A percentile compares a stretch with the other conserved stretches of the same genome.
phyloP scores from a whole-genome alignment of 2,797 vertebrate species.

The Artibeus lituratus region DNA sequence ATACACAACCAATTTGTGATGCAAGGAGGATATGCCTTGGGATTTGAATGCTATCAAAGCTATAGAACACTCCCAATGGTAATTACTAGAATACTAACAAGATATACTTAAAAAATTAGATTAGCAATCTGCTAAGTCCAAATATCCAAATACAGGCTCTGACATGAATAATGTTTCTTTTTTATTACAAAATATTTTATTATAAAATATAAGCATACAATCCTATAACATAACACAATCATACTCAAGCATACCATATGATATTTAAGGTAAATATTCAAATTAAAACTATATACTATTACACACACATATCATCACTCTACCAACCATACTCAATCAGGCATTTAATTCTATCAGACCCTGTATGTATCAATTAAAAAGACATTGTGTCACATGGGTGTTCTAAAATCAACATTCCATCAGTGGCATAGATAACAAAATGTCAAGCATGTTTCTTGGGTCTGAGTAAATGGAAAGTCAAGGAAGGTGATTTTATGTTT shows the following conservation, averaged over 20 bases:
- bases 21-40: not conserved
- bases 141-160: not conserved
- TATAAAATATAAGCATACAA: no score
- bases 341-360: no score
- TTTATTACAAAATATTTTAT: no score
- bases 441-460: not conserved
- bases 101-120: not conserved
- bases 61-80: no score
- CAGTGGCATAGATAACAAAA: not conserved
- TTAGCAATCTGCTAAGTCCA: not conserved
- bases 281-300: no score
- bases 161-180: no score
- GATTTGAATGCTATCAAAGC: no score
- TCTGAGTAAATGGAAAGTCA: not conserved
- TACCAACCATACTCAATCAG: no score
- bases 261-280: no score
- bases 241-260: no score
- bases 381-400: not conserved
- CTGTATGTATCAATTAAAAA: not conserved
- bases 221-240: no score
- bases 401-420: not conserved
- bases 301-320: no score
- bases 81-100: not conserved
- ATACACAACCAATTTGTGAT: slow-evolving; percentile 14
- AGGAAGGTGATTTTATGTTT: not conserved